Base-by-base conservation (phyloP, 2,113 vertebrate genomes). In the Misgurnus anguillicaudatus region DNA sequence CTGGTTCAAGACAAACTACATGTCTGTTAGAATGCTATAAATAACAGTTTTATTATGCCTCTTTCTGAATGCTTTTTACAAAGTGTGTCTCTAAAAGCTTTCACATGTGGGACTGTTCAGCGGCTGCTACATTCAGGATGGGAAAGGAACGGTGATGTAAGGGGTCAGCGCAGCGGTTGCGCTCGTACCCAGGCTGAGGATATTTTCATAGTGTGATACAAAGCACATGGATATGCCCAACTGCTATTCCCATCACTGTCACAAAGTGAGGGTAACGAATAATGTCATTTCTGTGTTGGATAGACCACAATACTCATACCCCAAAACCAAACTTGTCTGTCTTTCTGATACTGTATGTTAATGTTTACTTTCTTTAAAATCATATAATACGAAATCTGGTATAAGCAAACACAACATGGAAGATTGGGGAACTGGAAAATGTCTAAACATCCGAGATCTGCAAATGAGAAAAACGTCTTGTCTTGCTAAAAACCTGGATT, bases 1-100 rank as follows among this genome's bases (percentile, higher is more conserved):
- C 89, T 89, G 85, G 85, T 88, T 90, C 85, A 90, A 92, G 88
- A 89, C 90, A 91, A 93, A 90, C 90, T 92, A 91, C 90, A 91
- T 90, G 87, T 83, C 88, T 78, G 87, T 91, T 89, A 90, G 61
- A 83, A 87, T 89, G 90, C 89, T 92, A 91, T 92, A 92, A 93
- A 93, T 93, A 93, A 90, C 84, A 0, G 24, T 88, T 92, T 93
- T 91, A 93, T 91, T 91, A 87, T 63, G 9, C 64, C 75, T 82
- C 82, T 88, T 81, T 66, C 89, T 91, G 88, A 92, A 90, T 88
- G 88, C 82, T 60, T 90, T 92, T 90, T 86, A 85, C 87, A 89
- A 84, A 85, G 86, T 55, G 73, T 68, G 65, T 69, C 83, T 82
- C 87, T 91, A 85, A 91, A 84, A 80, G 82, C 62, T 89, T 91